phyloP scores from a whole-genome alignment of 2,888 invertebrate species.

The Holacanthella duospinosa region DNA sequence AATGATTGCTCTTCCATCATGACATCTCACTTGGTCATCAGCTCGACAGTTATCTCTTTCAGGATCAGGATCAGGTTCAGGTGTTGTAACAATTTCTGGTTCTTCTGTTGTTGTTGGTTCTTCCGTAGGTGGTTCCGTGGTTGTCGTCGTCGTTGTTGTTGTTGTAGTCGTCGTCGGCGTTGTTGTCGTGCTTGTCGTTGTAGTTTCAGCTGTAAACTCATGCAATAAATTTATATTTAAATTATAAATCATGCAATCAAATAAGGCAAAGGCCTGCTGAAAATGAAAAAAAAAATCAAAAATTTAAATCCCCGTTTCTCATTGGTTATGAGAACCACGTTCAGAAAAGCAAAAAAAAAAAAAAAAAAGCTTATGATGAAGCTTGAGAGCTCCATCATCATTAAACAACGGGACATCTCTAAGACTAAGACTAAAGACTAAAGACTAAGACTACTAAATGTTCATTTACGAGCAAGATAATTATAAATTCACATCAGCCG shows the following conservation, averaged over 20 bases:
- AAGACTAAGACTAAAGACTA: too few species aligned
- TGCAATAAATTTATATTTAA: not conserved
- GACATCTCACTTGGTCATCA: conserved; percentile 36
- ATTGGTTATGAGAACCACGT: not conserved
- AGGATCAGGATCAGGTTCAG: not conserved
- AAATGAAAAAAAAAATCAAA: not conserved
- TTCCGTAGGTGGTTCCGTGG: too few species aligned
- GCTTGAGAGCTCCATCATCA: not conserved
- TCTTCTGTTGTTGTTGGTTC: conserved; percentile 2
- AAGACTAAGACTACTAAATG: too few species aligned
- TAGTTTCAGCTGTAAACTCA: too few species aligned
- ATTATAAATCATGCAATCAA: conserved; percentile 4
- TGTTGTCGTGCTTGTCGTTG: too few species aligned
- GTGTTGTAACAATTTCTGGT: not conserved
- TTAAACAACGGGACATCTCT: not conserved
- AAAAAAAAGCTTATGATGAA: not conserved
- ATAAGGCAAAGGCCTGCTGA: not conserved
- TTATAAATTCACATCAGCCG: too few species aligned
- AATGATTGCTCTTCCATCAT: conserved; percentile 23
- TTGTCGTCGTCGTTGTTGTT: conserved; percentile 10
- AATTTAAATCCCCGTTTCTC: not conserved
- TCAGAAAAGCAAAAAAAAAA: too few species aligned
- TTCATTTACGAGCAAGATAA: too few species aligned
- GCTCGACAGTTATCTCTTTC: conserved; percentile 27
- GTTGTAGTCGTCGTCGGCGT: not conserved